Percentiles rank a stretch among this genome's conserved stretches.
These are phyloP conservation scores for Acropora tenuis DNA, from an alignment of 64 coral and sea anemone species.

Conservation along the genomic window DNA sequence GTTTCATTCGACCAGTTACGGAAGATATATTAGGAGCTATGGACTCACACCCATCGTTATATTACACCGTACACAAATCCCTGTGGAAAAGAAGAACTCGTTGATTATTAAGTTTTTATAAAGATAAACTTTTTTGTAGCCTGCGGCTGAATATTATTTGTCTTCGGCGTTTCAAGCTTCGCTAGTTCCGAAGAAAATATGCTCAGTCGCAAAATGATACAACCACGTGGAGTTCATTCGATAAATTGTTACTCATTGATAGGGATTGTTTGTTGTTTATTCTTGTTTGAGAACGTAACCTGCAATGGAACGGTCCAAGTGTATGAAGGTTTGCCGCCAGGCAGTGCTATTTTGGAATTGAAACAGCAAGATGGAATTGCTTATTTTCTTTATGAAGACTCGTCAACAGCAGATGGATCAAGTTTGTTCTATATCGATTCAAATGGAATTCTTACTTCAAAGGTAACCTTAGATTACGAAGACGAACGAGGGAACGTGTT, in stretches of 20 bases:
- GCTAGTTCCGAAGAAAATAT: conserved; percentile 21
- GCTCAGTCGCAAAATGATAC: background rate
- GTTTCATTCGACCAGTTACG: conserved; percentile 15
- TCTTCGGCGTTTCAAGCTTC: background rate
- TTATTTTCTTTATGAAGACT: conserved; percentile 73
- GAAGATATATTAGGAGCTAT: conserved; percentile 13
- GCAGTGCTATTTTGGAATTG: conserved; percentile 70
- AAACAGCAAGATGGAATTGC: conserved; percentile 45
- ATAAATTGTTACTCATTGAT: conserved; percentile 7
- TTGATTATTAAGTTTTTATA: conserved; percentile 42
- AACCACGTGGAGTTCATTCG: conserved; percentile 3
- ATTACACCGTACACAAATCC: background rate
- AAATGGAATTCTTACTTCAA: conserved; percentile 76
- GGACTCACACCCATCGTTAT: background rate
- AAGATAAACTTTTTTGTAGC: conserved; percentile 31
- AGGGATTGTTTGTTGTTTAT: conserved; percentile 1
- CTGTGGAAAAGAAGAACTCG: background rate
- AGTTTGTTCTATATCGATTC: conserved; percentile 81
- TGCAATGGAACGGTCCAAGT: conserved; percentile 60
- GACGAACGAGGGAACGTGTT: conserved; percentile 83
- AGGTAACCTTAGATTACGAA: conserved; percentile 88
- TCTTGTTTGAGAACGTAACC: background rate
- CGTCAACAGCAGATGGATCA: conserved; percentile 38
- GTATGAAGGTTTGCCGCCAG: conserved; percentile 73
- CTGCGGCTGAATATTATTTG: conserved; percentile 37